These are phyloP conservation scores for Drosophila sp. DNA, from an alignment of 1,140 invertebrate species.

Conservation along the genomic window DNA sequence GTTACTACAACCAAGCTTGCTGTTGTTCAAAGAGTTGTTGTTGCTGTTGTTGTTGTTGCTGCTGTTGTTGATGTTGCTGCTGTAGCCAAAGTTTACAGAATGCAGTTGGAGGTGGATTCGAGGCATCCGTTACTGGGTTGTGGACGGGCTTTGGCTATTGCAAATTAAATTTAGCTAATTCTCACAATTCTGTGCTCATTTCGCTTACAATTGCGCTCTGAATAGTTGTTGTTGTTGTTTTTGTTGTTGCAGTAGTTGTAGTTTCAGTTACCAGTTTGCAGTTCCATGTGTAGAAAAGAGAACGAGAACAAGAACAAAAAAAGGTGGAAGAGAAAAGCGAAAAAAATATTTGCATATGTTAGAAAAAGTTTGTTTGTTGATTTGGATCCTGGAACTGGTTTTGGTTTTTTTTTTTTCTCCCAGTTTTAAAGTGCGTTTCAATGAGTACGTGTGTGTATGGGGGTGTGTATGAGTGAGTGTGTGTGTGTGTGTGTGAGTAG, in stretches of 20 bases:
- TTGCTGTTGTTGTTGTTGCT: constrained; percentile 48
- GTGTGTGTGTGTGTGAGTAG: constrained; percentile 33
- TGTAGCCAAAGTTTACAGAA: constrained; percentile 82
- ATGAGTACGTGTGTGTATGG: constrained; percentile 18
- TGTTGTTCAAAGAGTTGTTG: constrained; percentile 65
- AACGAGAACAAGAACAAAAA: constrained; percentile 25
- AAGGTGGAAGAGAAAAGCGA: constrained; percentile 32
- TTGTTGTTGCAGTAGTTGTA: constrained; percentile 41
- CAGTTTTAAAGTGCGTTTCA: constrained; percentile 48
- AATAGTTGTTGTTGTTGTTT: constrained; percentile 51
- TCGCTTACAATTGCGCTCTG: constrained; percentile 83
- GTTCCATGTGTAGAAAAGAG: constrained; percentile 46
- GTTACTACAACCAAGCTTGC: constrained; percentile 71
- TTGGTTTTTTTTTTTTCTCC: constrained; percentile 36
- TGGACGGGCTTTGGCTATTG: constrained; percentile 71
- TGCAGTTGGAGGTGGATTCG: constrained; percentile 71
- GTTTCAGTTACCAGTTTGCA: constrained; percentile 33
- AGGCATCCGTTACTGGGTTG: constrained; percentile 46
- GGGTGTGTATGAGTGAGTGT: constrained; percentile 20
- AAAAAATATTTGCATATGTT: constrained; percentile 62
- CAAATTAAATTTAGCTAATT: constrained; percentile 83
- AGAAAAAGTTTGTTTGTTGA: constrained; percentile 56
- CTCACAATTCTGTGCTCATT: constrained; percentile 83
- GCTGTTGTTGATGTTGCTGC: constrained; percentile 70
- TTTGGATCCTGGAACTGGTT: constrained; percentile 31